Percentiles rank a stretch among this genome's conserved stretches.
Conservation (phyloP, 2,797 vertebrate genomes). For the Enteromius unitaeniatus region DNA sequence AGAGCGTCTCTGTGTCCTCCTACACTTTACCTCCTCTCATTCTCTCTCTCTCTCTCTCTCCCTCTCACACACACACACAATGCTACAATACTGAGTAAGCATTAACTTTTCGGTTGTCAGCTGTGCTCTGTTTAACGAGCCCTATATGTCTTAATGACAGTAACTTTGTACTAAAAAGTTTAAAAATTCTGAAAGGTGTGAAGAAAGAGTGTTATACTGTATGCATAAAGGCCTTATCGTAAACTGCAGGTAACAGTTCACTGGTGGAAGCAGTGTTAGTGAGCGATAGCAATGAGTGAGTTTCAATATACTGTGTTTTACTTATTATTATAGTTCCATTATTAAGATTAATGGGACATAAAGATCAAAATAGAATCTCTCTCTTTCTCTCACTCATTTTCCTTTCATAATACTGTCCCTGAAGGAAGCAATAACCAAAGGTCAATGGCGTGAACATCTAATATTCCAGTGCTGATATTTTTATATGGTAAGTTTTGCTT, state of each 20-base stretch:
- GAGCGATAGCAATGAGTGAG: neutral
- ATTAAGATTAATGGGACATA: conserved; percentile 2
- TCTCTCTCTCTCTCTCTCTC: neutral
- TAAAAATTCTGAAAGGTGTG: neutral
- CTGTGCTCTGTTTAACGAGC: conserved; percentile 27
- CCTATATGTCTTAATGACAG: conserved; percentile 27
- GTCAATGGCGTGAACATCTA: conserved; percentile 8
- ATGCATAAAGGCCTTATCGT: conserved; percentile 16
- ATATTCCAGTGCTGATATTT: conserved; percentile 33
- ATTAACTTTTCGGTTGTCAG: conserved; percentile 29
- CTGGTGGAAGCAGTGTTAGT: conserved; percentile 1
- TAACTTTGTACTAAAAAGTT: conserved; percentile 33
- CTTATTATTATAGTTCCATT: conserved; percentile 12
- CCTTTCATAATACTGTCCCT: conserved; percentile 5
- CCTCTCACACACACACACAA: neutral
- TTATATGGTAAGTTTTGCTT: conserved; percentile 22
- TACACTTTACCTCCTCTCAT: neutral
- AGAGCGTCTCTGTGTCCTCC: neutral
- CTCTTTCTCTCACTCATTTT: conserved; percentile 37
- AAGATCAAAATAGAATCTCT: conserved; percentile 25
- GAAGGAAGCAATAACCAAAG: conserved; percentile 32
- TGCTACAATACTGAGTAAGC: conserved; percentile 7
- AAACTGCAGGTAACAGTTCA: conserved; percentile 11
- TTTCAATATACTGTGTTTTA: conserved; percentile 7
- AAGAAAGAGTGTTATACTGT: neutral